Conservation (phyloP, 2,797 vertebrate genomes). For the Crenichthys baileyi region DNA sequence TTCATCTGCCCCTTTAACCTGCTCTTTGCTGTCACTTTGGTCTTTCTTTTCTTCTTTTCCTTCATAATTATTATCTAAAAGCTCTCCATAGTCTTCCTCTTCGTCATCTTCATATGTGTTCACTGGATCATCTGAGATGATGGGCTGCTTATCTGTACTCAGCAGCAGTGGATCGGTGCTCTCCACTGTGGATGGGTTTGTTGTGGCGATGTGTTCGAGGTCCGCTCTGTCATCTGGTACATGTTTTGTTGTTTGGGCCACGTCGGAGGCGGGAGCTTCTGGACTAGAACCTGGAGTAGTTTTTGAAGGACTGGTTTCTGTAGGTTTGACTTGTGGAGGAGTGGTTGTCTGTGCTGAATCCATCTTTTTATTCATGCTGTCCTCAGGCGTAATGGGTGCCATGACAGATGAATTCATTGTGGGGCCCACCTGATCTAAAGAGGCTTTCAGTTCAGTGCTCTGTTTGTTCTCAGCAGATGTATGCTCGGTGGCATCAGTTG, state of each 20-base stretch:
- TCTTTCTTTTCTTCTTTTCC: constrained; percentile 15
- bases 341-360: background rate
- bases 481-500: rapidly evolving
- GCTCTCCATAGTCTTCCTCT: rapidly evolving
- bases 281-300: rapidly evolving
- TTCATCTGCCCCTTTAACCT: constrained; percentile 27
- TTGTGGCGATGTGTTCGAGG: background rate
- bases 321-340: background rate
- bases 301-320: background rate
- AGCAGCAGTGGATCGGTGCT: background rate
- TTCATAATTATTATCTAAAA: background rate
- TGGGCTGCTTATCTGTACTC: background rate
- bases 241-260: background rate
- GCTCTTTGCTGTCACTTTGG: background rate
- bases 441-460: rapidly evolving
- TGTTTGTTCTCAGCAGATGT: rapidly evolving
- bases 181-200: background rate
- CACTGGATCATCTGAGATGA: background rate
- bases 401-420: too few species aligned
- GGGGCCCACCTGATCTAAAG: rapidly evolving
- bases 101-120: rapidly evolving
- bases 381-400: rapidly evolving
- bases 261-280: background rate
- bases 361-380: rapidly evolving
- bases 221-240: background rate